Evolutionary conservation across 2,113 vertebrate species (phyloP).

Genomic region (Willisornis vidua): DNA sequence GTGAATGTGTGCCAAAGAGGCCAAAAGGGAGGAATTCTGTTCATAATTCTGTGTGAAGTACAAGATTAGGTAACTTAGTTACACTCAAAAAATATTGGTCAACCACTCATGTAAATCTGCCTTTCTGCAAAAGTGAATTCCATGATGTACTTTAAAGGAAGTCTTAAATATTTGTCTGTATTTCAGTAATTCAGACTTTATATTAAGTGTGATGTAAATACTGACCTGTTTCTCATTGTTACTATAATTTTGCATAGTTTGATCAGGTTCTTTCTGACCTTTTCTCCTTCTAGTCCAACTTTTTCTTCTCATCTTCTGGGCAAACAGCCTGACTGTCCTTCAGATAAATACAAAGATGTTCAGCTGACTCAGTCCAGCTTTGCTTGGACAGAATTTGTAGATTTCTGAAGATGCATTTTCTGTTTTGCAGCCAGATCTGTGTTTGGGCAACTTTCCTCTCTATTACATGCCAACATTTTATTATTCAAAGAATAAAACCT

Average conservation of each 20-base stretch:
- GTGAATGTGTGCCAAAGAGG: background rate
- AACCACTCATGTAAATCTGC: background rate
- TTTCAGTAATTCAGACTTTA: background rate
- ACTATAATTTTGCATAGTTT: background rate
- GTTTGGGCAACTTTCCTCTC: background rate
- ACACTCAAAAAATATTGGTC: background rate
- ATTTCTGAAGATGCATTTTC: background rate
- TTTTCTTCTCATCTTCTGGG: background rate
- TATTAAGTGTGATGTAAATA: background rate
- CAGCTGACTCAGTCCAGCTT: background rate
- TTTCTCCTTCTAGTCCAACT: background rate
- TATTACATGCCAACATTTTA: background rate
- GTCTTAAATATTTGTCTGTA: background rate
- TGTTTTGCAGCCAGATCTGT: background rate
- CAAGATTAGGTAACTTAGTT: background rate
- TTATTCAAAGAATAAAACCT: background rate
- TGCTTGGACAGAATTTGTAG: background rate
- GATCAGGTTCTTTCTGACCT: background rate
- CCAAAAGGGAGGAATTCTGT: background rate
- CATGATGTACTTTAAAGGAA: background rate
- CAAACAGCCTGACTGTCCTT: background rate
- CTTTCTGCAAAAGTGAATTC: background rate
- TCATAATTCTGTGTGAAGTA: background rate
- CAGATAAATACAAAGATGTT: background rate
- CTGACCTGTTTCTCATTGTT: background rate